A percentile compares a stretch with the other conserved stretches of the same genome.
Evolutionary conservation across 2,113 vertebrate genomes (phyloP).

Genomic region (Varanus komodoensis): DNA sequence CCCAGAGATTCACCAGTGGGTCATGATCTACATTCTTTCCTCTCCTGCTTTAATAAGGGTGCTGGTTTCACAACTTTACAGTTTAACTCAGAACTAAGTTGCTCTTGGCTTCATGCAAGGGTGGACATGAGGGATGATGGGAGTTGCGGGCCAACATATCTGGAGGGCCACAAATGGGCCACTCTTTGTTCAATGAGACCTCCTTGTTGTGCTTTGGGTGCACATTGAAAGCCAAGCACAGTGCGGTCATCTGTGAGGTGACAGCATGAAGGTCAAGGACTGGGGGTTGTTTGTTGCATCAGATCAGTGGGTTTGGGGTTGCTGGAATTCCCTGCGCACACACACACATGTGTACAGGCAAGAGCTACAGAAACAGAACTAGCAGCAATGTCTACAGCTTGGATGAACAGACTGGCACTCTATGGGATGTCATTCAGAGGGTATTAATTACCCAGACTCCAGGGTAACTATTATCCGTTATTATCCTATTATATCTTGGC

Average conservation of each 20-base stretch:
- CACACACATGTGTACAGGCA: neutral
- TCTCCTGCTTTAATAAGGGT: too few species aligned
- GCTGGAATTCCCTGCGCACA: neutral
- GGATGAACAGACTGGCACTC: neutral
- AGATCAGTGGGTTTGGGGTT: neutral
- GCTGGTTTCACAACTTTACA: too few species aligned
- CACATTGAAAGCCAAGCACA: neutral
- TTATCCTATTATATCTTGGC: conserved; percentile 14
- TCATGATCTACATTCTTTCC: too few species aligned
- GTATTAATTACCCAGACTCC: conserved; percentile 24
- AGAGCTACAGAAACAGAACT: neutral
- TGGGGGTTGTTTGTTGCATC: neutral
- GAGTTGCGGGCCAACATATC: too few species aligned
- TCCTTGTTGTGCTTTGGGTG: neutral
- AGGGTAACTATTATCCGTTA: conserved; percentile 12
- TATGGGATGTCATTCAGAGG: neutral
- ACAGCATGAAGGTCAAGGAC: neutral
- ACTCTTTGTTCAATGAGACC: too few species aligned
- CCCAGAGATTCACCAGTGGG: too few species aligned
- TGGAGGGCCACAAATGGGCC: too few species aligned
- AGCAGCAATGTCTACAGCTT: neutral
- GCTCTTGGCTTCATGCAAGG: too few species aligned
- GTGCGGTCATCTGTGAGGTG: neutral
- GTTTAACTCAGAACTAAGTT: too few species aligned
- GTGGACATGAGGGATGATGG: too few species aligned